Percentiles rank a stretch among this genome's conserved stretches.
These are phyloP conservation scores for Decapterus maruadsi DNA, from an alignment of 2,797 vertebrate species.

Conservation along the genomic window DNA sequence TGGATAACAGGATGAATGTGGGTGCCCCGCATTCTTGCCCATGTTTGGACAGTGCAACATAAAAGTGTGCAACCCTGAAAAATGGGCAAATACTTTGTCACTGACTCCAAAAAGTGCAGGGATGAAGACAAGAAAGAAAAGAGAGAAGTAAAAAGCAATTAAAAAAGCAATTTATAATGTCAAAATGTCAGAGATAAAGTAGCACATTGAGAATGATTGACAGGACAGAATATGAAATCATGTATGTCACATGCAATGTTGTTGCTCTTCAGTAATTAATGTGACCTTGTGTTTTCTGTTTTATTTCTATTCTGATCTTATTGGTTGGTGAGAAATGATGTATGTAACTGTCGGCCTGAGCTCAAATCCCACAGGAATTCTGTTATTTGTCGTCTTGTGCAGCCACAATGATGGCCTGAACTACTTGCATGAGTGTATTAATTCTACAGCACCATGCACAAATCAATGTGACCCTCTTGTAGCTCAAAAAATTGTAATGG, in stretches of 20 bases:
- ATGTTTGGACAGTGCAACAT: slow-evolving; percentile 69
- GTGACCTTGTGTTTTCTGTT: not conserved
- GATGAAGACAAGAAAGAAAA: slow-evolving; percentile 1
- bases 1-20: slow-evolving; percentile 62
- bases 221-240: not conserved
- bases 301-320: not conserved
- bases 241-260: not conserved
- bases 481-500: not conserved
- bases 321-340: not conserved
- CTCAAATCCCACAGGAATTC: not conserved
- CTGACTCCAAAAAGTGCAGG: not conserved
- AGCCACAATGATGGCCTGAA: not conserved
- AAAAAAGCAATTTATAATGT: too few relatives aligned
- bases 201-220: not conserved
- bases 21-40: slow-evolving; percentile 66
- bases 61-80: slow-evolving; percentile 45
- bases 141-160: too few relatives aligned
- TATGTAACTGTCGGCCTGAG: not conserved
- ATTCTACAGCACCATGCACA: not conserved
- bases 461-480: not conserved
- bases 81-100: not conserved
- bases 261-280: not conserved
- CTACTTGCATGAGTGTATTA: not conserved
- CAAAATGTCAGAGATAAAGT: not conserved
- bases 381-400: not conserved